Percentiles rank a stretch among this genome's conserved stretches.
phyloP scores from a whole-genome alignment of 2,797 vertebrate genomes.

The Sebastes vulpes region DNA sequence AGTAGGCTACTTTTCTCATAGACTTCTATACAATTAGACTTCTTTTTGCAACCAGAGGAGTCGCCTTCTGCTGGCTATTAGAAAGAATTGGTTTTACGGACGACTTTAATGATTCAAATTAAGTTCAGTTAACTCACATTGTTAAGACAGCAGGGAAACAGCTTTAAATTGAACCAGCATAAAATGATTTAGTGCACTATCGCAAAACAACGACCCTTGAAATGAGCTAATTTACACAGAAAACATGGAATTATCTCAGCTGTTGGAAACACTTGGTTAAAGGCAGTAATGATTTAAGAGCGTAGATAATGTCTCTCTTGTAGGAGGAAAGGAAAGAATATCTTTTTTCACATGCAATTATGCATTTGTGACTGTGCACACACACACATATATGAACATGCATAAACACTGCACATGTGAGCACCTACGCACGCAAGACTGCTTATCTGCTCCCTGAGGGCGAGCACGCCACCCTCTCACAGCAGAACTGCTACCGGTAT shows the following conservation, averaged over 20 bases:
- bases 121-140: background rate
- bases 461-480: slow-evolving; percentile 12
- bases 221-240: slow-evolving; percentile 1
- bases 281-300: background rate
- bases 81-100: background rate
- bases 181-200: background rate
- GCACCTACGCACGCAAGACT: background rate
- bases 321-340: background rate
- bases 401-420: background rate
- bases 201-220: background rate
- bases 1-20: no score
- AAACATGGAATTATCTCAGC: background rate
- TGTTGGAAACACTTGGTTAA: slow-evolving; percentile 5
- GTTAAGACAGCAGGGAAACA: background rate
- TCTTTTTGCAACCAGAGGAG: no score
- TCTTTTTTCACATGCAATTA: background rate
- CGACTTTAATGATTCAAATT: background rate
- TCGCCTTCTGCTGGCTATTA: no score
- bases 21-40: no score
- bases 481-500: slow-evolving; percentile 47
- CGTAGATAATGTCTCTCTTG: background rate
- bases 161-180: background rate
- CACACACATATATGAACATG: background rate
- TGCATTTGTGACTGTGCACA: background rate
- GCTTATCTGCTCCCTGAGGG: slow-evolving; percentile 39